A percentile compares a stretch with the other conserved stretches of the same genome.
phyloP scores from a whole-genome alignment of 2,797 vertebrate species.

The Balearica regulorum region DNA sequence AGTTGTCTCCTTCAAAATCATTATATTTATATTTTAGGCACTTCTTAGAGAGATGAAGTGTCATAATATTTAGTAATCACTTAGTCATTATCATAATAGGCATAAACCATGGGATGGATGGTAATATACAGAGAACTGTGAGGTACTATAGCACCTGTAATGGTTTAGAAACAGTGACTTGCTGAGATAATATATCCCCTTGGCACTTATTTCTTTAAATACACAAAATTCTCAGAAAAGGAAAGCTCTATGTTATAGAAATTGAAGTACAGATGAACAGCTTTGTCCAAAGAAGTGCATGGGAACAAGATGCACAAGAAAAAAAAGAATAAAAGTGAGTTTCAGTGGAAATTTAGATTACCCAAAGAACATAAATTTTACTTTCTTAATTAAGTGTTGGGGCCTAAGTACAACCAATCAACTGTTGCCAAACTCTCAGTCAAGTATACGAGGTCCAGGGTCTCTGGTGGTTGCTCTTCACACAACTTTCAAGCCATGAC shows the following conservation, averaged over 20 bases:
- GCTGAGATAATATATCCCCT: not conserved
- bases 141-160: not conserved
- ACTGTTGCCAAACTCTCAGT: not conserved
- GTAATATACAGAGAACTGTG: not conserved
- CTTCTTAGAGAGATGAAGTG: not conserved
- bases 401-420: not conserved
- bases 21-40: not conserved
- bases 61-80: constrained; percentile 34
- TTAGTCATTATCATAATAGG: not conserved
- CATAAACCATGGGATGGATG: not conserved
- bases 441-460: not conserved
- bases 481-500: not conserved
- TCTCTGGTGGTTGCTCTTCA: not conserved
- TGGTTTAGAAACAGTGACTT: not conserved
- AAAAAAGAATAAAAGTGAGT: not conserved
- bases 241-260: not conserved
- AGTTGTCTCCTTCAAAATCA: not conserved
- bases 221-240: not conserved
- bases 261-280: not conserved
- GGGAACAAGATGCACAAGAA: not conserved
- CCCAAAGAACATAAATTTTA: not conserved
- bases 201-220: not conserved
- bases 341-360: not conserved
- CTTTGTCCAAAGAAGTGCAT: not conserved
- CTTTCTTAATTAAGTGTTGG: not conserved